Conservation (phyloP, 2,113 vertebrate species). For the Taxidea taxus region DNA sequence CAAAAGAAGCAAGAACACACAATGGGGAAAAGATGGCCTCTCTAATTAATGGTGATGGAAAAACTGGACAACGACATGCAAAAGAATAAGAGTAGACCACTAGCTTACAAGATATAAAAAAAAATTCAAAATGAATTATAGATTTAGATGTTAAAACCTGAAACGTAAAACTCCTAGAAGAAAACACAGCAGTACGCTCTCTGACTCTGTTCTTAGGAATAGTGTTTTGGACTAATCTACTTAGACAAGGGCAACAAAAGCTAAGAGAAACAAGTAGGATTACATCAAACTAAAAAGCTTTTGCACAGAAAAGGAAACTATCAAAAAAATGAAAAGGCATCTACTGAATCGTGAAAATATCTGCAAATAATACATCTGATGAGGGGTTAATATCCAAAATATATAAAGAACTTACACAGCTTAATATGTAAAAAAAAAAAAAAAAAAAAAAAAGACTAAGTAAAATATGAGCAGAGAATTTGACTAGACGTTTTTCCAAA, state of each 20-base stretch:
- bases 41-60: background rate
- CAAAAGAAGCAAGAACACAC: background rate
- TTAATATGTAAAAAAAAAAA: background rate
- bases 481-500: background rate
- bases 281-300: background rate
- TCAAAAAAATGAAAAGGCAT: background rate
- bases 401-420: background rate
- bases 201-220: background rate
- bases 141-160: background rate
- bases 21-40: background rate
- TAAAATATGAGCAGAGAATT: background rate
- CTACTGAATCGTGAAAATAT: background rate
- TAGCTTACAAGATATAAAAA: background rate
- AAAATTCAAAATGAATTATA: background rate
- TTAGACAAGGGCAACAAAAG: background rate
- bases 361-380: background rate
- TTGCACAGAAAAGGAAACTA: background rate
- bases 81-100: background rate
- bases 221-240: background rate
- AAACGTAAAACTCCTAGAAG: background rate
- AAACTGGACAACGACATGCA: background rate
- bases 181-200: background rate
- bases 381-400: background rate
- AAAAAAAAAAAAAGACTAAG: background rate
- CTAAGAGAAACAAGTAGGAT: background rate